A percentile compares a stretch with the other conserved stretches of the same genome.
Evolutionary conservation across 2,888 invertebrate genomes (phyloP).

Genomic region (Malthinus seriepunctatus): DNA sequence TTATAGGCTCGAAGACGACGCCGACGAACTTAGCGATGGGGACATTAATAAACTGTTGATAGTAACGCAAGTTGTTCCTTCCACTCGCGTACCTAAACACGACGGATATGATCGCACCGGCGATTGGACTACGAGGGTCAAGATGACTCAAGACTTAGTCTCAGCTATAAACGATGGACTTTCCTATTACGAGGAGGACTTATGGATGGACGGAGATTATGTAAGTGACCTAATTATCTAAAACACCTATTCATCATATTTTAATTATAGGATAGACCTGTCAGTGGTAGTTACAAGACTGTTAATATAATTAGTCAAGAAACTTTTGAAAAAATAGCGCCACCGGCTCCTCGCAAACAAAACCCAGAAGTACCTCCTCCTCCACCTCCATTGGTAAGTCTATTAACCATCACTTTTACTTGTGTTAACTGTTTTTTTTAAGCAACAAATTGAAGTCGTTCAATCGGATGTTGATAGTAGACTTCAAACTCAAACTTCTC

Average conservation of each 20-base stretch:
- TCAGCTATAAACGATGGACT: constrained; percentile 98
- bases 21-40: constrained; percentile 89
- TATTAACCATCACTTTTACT: too few relatives aligned
- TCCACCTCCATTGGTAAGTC: constrained; percentile 62
- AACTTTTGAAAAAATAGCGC: constrained; percentile 79
- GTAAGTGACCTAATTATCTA: constrained; percentile 44
- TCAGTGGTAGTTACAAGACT: constrained; percentile 72
- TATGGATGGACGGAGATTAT: constrained; percentile 73
- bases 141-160: constrained; percentile 93
- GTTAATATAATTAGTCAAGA: constrained; percentile 88
- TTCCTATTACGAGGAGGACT: constrained; percentile 92
- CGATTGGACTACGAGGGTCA: constrained; percentile 86
- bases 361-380: constrained; percentile 83
- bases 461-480: neutral
- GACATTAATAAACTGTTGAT: constrained; percentile 94
- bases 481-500: constrained; percentile 19
- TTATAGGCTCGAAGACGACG: constrained; percentile 76
- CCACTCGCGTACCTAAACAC: constrained; percentile 70
- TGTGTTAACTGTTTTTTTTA: neutral
- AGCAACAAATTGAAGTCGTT: constrained; percentile 6
- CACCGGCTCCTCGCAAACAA: constrained; percentile 65
- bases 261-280: constrained; percentile 55
- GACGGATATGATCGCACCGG: constrained; percentile 90
- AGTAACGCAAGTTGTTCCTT: constrained; percentile 73
- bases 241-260: neutral